Evolutionary conservation across 2,113 vertebrate genomes (phyloP), one percentile per base, ranked within the genome.

Genomic region (Ciconia boyciana): DNA sequence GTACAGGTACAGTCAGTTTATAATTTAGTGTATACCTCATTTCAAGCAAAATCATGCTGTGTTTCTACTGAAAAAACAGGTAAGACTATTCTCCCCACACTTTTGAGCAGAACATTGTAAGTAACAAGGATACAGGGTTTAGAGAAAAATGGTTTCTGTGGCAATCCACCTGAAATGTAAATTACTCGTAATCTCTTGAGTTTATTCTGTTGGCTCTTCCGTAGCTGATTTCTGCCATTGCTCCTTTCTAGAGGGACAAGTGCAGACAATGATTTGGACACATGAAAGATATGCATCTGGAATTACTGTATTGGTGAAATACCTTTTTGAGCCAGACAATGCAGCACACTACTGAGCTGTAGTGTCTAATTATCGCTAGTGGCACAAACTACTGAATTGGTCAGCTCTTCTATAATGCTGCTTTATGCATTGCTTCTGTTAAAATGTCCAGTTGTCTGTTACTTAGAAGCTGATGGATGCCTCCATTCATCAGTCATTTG

Each of bases 281-380:
- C 66, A 61, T 61, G 77, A 80, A 31, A 96, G 80, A 97, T 51
- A 84, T 31, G 22, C 61, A 94, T 97, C 94, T 98, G 87, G 79
- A 94, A 89, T 90, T 90, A 76, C 75, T 96, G 75, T 83, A 64
- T 18, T 62, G 51, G 39, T 96, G 68, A 96, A 97, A 95, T 70
- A 95, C 80, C 44, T 75, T 41, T 76, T 70, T 84, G 58, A 96
- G 34, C 24, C 22, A 51, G 96, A 96, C 87, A 97, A 96, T 95
- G 93, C 74, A 93, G 62, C 60, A 75, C 78, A 94, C 76, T 83
- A 94, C 87, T 98, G 96, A 98, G 78, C 86, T 97, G 84, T 92
- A 97, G 95, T 87, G 97, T 97, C 88, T 98, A 94, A 97, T 98
- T 98, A 97, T 96, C 16, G 28, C 36, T 86, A 61, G 82, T 71